Evolutionary conservation across 2,888 invertebrate genomes (phyloP).

Genomic region (Agriopis leucophaearia): DNA sequence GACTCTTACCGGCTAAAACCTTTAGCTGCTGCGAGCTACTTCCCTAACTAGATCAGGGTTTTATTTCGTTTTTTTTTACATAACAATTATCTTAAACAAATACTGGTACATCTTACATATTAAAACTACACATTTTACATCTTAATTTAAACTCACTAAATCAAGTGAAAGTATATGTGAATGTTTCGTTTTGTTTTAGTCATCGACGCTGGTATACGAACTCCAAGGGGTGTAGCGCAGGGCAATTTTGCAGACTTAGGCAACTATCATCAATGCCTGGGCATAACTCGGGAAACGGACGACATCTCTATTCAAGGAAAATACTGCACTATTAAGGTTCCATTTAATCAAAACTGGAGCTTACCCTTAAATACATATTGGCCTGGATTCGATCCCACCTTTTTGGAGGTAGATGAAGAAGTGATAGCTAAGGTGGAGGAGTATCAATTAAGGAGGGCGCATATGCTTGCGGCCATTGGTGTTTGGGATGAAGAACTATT

Average conservation of each 20-base stretch:
- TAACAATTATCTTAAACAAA: no score
- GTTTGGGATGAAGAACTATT: conserved; percentile 24
- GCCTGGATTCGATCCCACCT: conserved; percentile 36
- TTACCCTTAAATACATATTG: conserved; percentile 35
- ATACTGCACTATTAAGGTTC: conserved; percentile 61
- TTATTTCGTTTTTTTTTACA: no score
- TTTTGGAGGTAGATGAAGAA: conserved; percentile 40
- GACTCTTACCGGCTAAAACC: no score
- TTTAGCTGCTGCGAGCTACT: no score
- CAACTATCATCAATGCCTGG: conserved; percentile 62
- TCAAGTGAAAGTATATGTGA: no score
- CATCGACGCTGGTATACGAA: conserved; percentile 58
- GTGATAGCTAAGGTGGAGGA: conserved; percentile 27
- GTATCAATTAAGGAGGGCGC: conserved; percentile 6
- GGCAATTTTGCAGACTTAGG: conserved; percentile 58
- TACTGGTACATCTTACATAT: no score
- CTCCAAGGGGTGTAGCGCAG: conserved; percentile 54
- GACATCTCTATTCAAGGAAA: conserved; percentile 57
- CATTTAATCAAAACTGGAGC: conserved; percentile 48
- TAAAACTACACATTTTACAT: no score
- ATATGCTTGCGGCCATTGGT: conserved; percentile 35
- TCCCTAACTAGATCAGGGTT: no score
- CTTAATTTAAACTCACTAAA: no score
- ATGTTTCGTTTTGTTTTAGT: conserved; percentile 47
- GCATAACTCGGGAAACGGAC: conserved; percentile 45